Conservation (phyloP, 2,797 vertebrate genomes). For the Epinephelus awoara region DNA sequence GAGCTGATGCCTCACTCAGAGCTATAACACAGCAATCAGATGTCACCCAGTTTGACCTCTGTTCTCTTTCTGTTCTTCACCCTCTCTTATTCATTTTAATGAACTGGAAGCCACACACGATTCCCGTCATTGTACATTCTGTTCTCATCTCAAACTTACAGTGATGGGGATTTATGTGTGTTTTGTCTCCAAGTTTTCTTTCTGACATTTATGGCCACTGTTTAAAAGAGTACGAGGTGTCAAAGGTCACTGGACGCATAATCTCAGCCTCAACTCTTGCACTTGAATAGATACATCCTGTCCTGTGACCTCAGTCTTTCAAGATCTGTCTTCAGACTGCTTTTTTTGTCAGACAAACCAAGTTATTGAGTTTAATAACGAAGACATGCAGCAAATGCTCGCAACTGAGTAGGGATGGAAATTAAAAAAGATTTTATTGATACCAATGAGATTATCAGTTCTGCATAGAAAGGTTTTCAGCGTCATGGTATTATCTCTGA, state of each 20-base stretch:
- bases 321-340: neutral
- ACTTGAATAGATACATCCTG: neutral
- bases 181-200: neutral
- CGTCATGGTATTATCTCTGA: too few relatives aligned
- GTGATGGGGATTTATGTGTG: neutral
- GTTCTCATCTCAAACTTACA: neutral
- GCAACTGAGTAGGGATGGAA: neutral
- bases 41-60: conserved; percentile 12
- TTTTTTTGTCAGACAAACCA: neutral
- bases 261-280: neutral
- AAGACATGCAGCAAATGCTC: neutral
- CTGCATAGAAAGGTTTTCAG: too few relatives aligned
- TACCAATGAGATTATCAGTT: too few relatives aligned
- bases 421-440: too few relatives aligned
- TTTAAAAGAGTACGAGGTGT: conserved; percentile 7
- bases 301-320: neutral
- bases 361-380: neutral
- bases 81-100: neutral
- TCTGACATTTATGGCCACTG: conserved; percentile 24
- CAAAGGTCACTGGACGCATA: neutral
- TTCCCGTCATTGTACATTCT: neutral
- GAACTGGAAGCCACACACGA: neutral
- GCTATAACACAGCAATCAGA: conserved; percentile 24
- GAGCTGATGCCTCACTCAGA: conserved; percentile 18
- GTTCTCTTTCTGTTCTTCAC: neutral